These are phyloP conservation scores for Eurois occulta DNA, from an alignment of 2,888 invertebrate genomes.

Conservation along the genomic window DNA sequence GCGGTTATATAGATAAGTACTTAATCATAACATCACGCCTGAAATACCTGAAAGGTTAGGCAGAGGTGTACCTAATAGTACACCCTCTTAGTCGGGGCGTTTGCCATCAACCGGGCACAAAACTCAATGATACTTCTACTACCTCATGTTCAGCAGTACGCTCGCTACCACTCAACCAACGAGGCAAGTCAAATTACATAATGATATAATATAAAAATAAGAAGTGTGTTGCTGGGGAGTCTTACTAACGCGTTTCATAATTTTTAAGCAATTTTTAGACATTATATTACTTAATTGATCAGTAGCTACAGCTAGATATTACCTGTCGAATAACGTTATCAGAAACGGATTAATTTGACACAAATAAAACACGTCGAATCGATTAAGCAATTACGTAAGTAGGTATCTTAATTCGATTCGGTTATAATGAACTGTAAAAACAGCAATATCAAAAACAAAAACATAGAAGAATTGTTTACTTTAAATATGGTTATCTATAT, in stretches of 20 bases:
- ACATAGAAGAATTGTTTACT: neutral
- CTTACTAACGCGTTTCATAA: neutral
- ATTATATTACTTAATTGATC: neutral
- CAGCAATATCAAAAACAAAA: neutral
- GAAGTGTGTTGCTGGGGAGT: too few species aligned
- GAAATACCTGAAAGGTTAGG: too few species aligned
- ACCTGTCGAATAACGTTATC: slow-evolving; percentile 2
- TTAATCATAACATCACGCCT: too few species aligned
- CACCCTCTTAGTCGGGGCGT: too few species aligned
- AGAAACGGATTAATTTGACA: neutral
- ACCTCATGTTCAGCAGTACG: neutral
- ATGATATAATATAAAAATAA: neutral
- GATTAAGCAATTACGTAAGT: neutral
- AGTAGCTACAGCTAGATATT: neutral
- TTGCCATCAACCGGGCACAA: too few species aligned
- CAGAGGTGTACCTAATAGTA: too few species aligned
- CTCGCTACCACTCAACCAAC: neutral
- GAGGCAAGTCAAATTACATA: neutral
- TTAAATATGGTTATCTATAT: neutral
- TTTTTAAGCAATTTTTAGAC: too few species aligned
- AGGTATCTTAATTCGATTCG: neutral
- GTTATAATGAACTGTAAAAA: neutral
- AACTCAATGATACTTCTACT: neutral
- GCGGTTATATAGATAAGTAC: neutral
- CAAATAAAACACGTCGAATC: neutral